These are phyloP conservation scores for Ophion ellenae DNA, from an alignment of 2,888 invertebrate species.

Conservation along the genomic window DNA sequence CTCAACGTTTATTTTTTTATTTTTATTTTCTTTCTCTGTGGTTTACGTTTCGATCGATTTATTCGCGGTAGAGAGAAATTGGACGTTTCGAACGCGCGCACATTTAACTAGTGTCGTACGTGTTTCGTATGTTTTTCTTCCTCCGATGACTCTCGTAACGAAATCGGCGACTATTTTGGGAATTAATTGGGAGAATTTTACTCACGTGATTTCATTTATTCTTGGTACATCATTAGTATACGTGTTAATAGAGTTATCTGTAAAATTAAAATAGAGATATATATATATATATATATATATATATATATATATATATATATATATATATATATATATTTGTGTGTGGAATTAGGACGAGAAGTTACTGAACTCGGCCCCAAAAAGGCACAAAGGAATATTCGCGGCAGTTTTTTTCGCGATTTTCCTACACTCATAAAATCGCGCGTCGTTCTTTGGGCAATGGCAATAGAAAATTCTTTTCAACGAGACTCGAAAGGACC, in stretches of 20 bases:
- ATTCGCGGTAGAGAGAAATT: slow-evolving; percentile 30
- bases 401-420: neutral
- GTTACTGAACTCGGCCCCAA: neutral
- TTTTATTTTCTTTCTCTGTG: neutral
- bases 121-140: slow-evolving; percentile 16
- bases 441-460: neutral
- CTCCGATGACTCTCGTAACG: neutral
- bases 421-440: neutral
- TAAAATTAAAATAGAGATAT: neutral
- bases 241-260: neutral
- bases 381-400: neutral
- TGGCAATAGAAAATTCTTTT: neutral
- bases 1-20: slow-evolving; percentile 11
- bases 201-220: neutral
- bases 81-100: slow-evolving; percentile 51
- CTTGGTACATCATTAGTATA: neutral
- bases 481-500: neutral
- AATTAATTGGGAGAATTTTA: neutral
- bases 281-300: neutral
- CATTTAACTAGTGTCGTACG: slow-evolving; percentile 40
- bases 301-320: neutral
- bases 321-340: neutral
- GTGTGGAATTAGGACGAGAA: neutral
- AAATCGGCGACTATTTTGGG: neutral
- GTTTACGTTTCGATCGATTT: slow-evolving; percentile 22